These are phyloP conservation scores for Chaenocephalus aceratus DNA, from an alignment of 2,113 vertebrate genomes.

Conservation along the genomic window DNA sequence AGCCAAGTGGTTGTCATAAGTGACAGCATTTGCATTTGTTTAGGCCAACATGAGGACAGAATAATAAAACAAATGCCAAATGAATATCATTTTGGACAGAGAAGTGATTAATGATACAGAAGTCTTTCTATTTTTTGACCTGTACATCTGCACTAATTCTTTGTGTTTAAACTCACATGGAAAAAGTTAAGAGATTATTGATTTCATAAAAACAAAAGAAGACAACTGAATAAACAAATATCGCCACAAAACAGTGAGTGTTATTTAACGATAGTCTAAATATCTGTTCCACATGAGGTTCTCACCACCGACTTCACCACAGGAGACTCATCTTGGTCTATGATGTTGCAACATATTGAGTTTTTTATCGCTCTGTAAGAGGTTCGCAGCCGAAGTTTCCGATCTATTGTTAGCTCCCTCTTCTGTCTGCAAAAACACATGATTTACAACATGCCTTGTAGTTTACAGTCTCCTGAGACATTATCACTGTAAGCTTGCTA, in stretches of 20 bases:
- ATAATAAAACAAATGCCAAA: conserved; percentile 15
- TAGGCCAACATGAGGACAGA: neutral
- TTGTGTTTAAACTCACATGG: neutral
- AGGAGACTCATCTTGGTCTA: neutral
- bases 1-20: neutral
- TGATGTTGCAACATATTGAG: conserved; percentile 16
- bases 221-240: neutral
- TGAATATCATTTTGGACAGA: neutral
- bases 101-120: neutral
- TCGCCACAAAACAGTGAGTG: neutral
- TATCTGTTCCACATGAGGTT: conserved; percentile 3
- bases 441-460: conserved; percentile 43
- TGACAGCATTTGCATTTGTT: conserved; percentile 3
- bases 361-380: conserved; percentile 20
- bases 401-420: conserved; percentile 29
- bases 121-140: neutral
- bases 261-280: conserved; percentile 7
- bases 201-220: conserved; percentile 4
- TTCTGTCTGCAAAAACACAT: conserved; percentile 38
- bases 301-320: conserved; percentile 8
- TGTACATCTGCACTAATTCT: conserved; percentile 4
- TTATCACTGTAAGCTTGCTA: conserved; percentile 32
- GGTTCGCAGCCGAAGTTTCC: neutral
- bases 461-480: conserved; percentile 45
- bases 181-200: neutral